Evolutionary conservation across 2,797 vertebrate species (phyloP).

Genomic region (Acrossocheilus fasciatus): DNA sequence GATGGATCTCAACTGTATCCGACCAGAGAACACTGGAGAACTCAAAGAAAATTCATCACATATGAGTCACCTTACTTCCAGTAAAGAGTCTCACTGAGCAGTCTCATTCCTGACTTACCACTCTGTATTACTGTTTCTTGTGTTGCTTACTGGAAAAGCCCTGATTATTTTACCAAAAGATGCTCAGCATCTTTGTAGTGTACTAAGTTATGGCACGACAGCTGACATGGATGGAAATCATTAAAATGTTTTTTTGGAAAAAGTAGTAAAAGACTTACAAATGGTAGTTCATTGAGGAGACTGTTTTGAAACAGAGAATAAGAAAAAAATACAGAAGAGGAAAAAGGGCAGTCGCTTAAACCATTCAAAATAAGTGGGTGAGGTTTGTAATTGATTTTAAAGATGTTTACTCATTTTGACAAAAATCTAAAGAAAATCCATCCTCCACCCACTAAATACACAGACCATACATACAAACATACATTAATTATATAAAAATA

Average conservation of each 20-base stretch:
- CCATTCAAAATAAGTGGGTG: neutral
- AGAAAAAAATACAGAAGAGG: neutral
- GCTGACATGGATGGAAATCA: conserved; percentile 15
- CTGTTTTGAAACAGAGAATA: neutral
- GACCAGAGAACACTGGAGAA: conserved; percentile 35
- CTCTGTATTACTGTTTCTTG: conserved; percentile 4
- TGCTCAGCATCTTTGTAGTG: conserved; percentile 7
- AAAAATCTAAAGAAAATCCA: conserved; percentile 2
- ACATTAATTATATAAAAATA: neutral
- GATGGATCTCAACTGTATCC: conserved; percentile 26
- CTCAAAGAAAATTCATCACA: conserved; percentile 15
- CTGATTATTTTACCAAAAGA: conserved; percentile 48
- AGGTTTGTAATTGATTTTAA: neutral
- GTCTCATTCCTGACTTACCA: conserved; percentile 44
- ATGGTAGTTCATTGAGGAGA: neutral
- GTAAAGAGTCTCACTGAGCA: conserved; percentile 46
- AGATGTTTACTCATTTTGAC: neutral
- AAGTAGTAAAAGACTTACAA: neutral
- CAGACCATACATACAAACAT: neutral
- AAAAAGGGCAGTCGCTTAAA: neutral
- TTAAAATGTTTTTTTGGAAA: neutral
- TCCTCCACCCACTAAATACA: neutral
- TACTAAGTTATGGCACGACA: neutral
- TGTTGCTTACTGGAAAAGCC: conserved; percentile 46
- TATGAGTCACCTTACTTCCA: conserved; percentile 54